Evolutionary conservation across 2,797 vertebrate species (phyloP), one percentile per base, ranked within the genome.

Genomic region (Chaunax sp.): DNA sequence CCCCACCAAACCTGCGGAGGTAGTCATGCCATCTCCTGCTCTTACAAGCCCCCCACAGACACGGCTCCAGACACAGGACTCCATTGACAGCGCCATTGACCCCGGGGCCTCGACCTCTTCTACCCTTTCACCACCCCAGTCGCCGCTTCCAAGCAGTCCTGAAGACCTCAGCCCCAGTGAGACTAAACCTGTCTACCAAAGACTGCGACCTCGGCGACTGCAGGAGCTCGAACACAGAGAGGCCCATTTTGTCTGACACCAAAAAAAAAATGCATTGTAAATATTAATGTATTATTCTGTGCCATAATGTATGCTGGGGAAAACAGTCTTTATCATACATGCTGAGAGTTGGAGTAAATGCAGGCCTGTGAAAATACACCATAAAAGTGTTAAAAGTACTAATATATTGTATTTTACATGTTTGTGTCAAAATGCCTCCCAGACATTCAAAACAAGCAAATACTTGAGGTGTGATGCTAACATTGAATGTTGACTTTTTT

Each of bases 221-320:
- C 96, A 96, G 65, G 96, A 97, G 75, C 92, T 96, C 2, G 96
- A 98, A 81, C 95, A 96, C 79, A 94, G 96, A 83, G 95, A 97
- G 87, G 96, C 97, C 49, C 97, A 98, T 78, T 99, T 98, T 88
- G 97, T 98, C 69, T 99, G 94, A 95, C 10, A 66, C 82, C 87
- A 80, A 81, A 82, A 56, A 60, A 59, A 67, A 7, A 72, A 80
- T 75, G n/a, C n/a, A n/a, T 47, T 90, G 83, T 89, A 90, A 69
- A 91, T 92, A 84, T 75, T 4, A 66, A 77, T 82, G 52, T 81
- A 82, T 77, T 12, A 15, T 15, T 40, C 69, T 87, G 89, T 93
- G 94, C 93, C 94, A 95, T 91, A 89, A 77, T 94, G 66, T 83
- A 84, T 65, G 74, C 79, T 64, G 20, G 56, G 57, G 46, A 28